Conservation (phyloP, 2,888 invertebrate species). For the Drosophila pegasa region DNA sequence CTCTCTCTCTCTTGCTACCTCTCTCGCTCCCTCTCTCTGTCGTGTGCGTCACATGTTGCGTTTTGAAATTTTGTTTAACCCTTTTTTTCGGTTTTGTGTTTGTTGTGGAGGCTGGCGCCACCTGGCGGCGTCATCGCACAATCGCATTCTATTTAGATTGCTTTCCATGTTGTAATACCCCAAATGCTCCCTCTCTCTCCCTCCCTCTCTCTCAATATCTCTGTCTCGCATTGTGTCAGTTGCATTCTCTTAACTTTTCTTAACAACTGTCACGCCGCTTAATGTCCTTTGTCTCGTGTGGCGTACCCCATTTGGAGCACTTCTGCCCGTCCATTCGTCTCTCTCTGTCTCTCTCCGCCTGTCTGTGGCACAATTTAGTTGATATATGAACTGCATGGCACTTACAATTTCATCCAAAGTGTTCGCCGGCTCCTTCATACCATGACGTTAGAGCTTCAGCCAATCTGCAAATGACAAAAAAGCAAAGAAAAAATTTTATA, state of each 20-base stretch:
- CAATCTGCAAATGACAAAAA: constrained; percentile 87
- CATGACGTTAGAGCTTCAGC: constrained; percentile 88
- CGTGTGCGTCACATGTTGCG: constrained; percentile 57
- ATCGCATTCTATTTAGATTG: constrained; percentile 75
- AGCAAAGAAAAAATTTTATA: constrained; percentile 23
- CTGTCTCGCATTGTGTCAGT: constrained; percentile 54
- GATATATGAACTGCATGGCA: constrained; percentile 63
- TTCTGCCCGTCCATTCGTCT: neutral
- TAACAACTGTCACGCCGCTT: constrained; percentile 25
- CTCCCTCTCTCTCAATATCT: fast-evolving
- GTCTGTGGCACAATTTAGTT: constrained; percentile 28
- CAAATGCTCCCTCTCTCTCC: fast-evolving
- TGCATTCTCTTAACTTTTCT: constrained; percentile 60
- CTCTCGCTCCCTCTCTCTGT: neutral
- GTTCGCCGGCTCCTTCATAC: constrained; percentile 95
- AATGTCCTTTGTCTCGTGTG: constrained; percentile 19
- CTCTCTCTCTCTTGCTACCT: neutral
- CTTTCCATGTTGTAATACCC: constrained; percentile 58
- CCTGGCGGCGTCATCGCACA: constrained; percentile 65
- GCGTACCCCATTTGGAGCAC: constrained; percentile 7
- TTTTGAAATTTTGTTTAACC: constrained; percentile 23
- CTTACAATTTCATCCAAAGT: constrained; percentile 93
- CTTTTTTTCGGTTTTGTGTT: constrained; percentile 23
- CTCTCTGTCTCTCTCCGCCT: constrained; percentile 8
- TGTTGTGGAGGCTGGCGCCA: constrained; percentile 47